Conservation (phyloP, 2,113 vertebrate species). For the Myrmecophaga tridactyla region DNA sequence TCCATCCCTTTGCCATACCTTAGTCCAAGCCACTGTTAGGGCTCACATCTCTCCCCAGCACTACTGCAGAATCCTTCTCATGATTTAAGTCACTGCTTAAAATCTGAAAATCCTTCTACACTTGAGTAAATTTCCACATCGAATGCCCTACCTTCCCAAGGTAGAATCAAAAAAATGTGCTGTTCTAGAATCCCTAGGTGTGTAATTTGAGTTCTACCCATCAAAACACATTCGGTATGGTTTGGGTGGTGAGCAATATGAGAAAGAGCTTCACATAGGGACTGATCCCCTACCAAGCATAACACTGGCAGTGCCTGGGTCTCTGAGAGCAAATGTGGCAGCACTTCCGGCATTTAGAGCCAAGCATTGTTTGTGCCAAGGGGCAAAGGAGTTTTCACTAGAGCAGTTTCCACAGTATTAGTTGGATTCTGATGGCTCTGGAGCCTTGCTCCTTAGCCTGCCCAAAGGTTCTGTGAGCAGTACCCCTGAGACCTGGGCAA, state of each 20-base stretch:
- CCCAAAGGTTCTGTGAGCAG: neutral
- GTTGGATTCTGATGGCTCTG: neutral
- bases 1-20: neutral
- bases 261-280: neutral
- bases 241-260: neutral
- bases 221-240: neutral
- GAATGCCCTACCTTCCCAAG: neutral
- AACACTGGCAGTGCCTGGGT: neutral
- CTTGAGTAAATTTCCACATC: neutral
- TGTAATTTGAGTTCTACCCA: neutral
- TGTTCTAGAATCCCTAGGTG: neutral
- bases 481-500: neutral
- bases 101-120: neutral
- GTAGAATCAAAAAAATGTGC: neutral
- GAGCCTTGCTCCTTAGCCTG: neutral
- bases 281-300: neutral
- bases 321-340: neutral
- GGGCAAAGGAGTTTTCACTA: neutral
- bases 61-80: neutral
- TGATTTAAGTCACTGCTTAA: neutral
- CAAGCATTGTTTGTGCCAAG: neutral
- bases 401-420: neutral
- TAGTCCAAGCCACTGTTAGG: neutral
- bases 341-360: neutral
- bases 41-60: neutral